A percentile compares a stretch with the other conserved stretches of the same genome.
phyloP scores from a whole-genome alignment of 2,888 invertebrate species.

The Anagyrus pseudococci region DNA sequence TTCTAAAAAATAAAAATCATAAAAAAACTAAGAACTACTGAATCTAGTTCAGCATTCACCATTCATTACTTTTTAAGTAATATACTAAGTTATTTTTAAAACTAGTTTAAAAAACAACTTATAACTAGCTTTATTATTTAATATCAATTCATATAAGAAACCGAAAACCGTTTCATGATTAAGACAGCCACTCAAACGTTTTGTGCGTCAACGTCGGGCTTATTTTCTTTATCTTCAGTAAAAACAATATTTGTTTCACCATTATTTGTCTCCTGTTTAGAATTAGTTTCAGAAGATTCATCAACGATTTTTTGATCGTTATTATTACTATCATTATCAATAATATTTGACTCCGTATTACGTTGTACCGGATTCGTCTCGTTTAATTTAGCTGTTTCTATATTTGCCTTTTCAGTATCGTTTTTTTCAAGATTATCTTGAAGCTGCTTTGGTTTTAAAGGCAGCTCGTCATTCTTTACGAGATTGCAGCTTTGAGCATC shows the following conservation, averaged over 20 bases:
- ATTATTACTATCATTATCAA: constrained; percentile 22
- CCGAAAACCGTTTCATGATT: constrained; percentile 15
- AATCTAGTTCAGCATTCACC: not conserved
- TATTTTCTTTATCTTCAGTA: too few relatives aligned
- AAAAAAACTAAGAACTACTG: not conserved
- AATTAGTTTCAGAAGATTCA: not conserved
- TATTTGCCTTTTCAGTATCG: not conserved
- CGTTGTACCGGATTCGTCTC: not conserved
- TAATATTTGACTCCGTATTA: not conserved
- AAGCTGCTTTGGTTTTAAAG: constrained; percentile 41
- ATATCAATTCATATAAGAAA: constrained; percentile 13
- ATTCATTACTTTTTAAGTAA: not conserved
- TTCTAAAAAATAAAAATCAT: constrained; percentile 16
- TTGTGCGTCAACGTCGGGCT: not conserved
- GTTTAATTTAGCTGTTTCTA: not conserved
- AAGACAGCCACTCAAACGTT: constrained; percentile 16
- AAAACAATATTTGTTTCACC: not conserved
- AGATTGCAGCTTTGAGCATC: constrained; percentile 20
- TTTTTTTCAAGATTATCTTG: constrained; percentile 12
- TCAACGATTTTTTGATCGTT: constrained; percentile 34
- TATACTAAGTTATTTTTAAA: not conserved
- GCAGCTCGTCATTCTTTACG: not conserved
- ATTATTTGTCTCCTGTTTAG: not conserved
- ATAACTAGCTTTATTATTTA: not conserved
- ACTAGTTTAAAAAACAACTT: not conserved